phyloP scores from a whole-genome alignment of 2,888 invertebrate genomes.

The Invenusta paracnida region DNA sequence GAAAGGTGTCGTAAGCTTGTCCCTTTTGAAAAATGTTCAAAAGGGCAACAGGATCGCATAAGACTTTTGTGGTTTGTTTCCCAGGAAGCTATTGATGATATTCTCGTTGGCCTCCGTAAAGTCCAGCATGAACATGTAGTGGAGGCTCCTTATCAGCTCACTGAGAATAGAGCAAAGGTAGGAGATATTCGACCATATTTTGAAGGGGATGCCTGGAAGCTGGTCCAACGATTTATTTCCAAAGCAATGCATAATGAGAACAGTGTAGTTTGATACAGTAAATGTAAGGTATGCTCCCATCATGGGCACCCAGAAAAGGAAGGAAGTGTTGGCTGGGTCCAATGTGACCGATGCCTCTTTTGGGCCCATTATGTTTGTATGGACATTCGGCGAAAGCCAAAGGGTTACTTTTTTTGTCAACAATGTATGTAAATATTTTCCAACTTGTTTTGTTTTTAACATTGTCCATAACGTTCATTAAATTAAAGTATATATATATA shows the following conservation, averaged over 20 bases:
- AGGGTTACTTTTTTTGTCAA: neutral
- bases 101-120: neutral
- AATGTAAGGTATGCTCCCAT: neutral
- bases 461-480: no score
- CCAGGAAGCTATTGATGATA: neutral
- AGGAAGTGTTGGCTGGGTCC: neutral
- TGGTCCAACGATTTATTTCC: neutral
- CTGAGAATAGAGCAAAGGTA: neutral
- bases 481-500: no score
- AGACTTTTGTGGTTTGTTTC: neutral
- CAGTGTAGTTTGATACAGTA: neutral
- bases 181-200: neutral
- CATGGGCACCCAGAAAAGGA: neutral
- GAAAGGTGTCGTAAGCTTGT: neutral
- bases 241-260: neutral
- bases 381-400: neutral
- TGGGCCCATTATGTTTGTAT: neutral
- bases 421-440: neutral
- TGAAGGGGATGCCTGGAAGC: conserved; percentile 10
- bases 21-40: conserved; percentile 1
- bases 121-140: neutral
- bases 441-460: neutral
- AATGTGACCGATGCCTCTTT: neutral
- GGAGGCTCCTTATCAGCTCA: neutral
- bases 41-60: neutral